Conservation (phyloP, 2,888 invertebrate species). For the Caenorhabditis sp. region DNA sequence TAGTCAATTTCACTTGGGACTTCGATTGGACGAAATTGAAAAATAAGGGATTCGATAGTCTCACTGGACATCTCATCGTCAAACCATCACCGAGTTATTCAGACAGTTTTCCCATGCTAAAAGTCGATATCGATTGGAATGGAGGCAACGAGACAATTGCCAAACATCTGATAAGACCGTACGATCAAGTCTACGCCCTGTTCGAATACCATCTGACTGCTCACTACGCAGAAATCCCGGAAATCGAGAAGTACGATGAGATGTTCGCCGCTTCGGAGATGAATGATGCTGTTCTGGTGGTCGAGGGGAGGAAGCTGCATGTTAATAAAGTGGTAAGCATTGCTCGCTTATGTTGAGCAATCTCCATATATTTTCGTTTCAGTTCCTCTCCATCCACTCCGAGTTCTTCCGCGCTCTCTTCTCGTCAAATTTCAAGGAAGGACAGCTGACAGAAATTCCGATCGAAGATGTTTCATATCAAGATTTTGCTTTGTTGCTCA, state of each 20-base stretch:
- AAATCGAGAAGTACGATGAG: neutral
- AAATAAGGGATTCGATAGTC: no score
- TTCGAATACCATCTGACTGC: no score
- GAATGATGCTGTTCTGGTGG: conserved; percentile 2
- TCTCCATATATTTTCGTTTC: neutral
- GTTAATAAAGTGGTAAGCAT: conserved; percentile 3
- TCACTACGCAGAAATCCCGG: neutral
- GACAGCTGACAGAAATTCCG: neutral
- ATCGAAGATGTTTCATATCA: neutral
- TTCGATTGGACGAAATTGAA: no score
- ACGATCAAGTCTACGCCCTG: no score
- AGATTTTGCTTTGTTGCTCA: neutral
- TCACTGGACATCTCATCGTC: no score
- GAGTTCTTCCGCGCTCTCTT: neutral
- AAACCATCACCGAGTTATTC: no score
- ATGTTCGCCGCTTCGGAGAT: neutral
- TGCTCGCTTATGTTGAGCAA: neutral
- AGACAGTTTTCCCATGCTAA: no score
- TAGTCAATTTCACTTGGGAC: no score
- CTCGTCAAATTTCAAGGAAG: conserved; percentile 2
- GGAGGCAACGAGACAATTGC: no score
- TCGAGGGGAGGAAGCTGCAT: neutral
- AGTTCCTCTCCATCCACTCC: conserved; percentile 20
- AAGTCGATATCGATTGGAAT: no score
- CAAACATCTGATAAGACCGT: no score